Evolutionary conservation across 2,113 vertebrate species (phyloP).

Genomic region (Lynx canadensis): DNA sequence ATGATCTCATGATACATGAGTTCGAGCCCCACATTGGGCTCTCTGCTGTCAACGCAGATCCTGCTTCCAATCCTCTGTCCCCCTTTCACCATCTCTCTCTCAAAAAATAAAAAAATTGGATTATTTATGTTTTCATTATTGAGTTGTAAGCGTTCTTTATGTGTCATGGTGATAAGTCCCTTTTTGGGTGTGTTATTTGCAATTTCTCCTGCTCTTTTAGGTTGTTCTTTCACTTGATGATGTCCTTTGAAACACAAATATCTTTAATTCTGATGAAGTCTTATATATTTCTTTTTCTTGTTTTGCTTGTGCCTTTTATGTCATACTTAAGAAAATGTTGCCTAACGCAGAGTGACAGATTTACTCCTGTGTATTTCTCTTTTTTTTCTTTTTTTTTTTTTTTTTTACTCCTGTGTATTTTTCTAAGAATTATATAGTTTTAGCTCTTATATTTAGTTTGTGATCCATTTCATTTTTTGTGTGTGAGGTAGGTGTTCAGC

Average conservation of each 20-base stretch:
- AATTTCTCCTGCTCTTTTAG: background rate
- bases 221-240: background rate
- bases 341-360: background rate
- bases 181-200: background rate
- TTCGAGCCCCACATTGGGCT: no score
- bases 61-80: no score
- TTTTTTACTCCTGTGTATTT: background rate
- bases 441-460: background rate
- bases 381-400: no score
- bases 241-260: background rate
- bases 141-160: background rate
- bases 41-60: no score
- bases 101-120: no score
- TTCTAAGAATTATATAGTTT: background rate
- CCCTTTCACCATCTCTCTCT: no score
- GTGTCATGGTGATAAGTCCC: background rate
- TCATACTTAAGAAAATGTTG: background rate
- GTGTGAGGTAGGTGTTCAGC: background rate
- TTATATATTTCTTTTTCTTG: background rate
- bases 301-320: background rate
- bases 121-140: background rate
- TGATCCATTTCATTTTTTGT: background rate
- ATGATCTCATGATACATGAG: no score
- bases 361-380: background rate
- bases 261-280: conserved; percentile 1